Evolutionary conservation across 2,888 invertebrate species (phyloP), one percentile per base, ranked within the genome.

Genomic region (Neoitamus cyanurus): DNA sequence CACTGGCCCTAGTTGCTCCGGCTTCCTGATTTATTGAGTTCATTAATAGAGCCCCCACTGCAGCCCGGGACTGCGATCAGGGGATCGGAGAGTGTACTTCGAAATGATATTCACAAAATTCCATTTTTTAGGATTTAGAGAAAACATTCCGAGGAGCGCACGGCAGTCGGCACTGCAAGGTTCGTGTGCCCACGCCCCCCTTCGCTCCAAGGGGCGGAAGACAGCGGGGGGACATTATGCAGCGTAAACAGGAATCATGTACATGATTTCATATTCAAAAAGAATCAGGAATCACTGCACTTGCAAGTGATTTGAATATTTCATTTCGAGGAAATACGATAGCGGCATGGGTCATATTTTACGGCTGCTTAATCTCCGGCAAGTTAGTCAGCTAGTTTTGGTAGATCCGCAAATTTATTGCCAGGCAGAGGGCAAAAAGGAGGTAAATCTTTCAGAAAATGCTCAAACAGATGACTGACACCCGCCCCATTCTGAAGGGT

Each of bases 181-280:
- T 58, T 48, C 2, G n/a, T 25, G 2, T 58, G 5, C 15, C 42
- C 42, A 42, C 42, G 11, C 13, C 37, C 13, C 11, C 37, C 9
- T 3, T 42, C n/a, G n/a, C n/a, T n/a, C 37, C 42, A 58, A 20
- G n/a, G 25, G 48, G 20, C 58, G 58, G 58, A 58, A 58, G 58
- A 20, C 25, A 58, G 58, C 58, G 9, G 58, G 20, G 48, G 20
- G 58, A 9, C 58, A 58, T 58, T 58, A 58, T 58, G 58, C 58
- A 58, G 25, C 58, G 25, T 58, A 58, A 58, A 58, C 58, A 58
- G 58, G 20, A 58, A 58, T 58, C 58, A 58, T 58, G 20, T 25
- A 58, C 58, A 58, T 58, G 58, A 58, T 58, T 58, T 58, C 58
- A 58, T 58, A 58, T 58, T 58, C 58, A 58, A 25, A 58, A 58